These are phyloP conservation scores for Apis dorsata DNA, from an alignment of 1,140 invertebrate genomes.

Conservation along the genomic window DNA sequence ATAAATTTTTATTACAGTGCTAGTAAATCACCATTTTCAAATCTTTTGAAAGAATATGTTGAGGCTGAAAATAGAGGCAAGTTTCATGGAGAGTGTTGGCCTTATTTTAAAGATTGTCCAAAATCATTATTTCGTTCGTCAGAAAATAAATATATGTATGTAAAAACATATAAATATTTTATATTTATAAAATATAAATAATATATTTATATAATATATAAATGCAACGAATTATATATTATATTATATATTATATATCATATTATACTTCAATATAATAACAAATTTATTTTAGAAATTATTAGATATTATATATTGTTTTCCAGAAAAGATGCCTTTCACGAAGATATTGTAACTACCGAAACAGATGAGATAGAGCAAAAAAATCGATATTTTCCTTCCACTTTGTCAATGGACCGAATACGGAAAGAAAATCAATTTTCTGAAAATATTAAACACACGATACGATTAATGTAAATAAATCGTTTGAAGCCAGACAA, in stretches of 20 bases:
- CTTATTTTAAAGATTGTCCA: slow-evolving; percentile 90
- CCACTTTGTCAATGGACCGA: slow-evolving; percentile 20
- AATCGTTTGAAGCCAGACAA: background rate
- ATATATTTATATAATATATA: too few species aligned
- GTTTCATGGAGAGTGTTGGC: slow-evolving; percentile 89
- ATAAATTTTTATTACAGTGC: slow-evolving; percentile 81
- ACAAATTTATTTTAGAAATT: background rate
- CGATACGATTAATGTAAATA: slow-evolving; percentile 49
- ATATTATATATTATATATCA: too few species aligned
- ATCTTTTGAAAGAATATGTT: slow-evolving; percentile 87
- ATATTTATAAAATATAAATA: too few species aligned
- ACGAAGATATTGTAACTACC: slow-evolving; percentile 8
- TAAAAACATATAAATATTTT: slow-evolving; percentile 72
- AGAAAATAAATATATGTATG: slow-evolving; percentile 85
- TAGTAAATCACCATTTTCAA: slow-evolving; percentile 88
- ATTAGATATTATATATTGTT: background rate
- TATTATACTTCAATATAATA: too few species aligned
- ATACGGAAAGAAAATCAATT: background rate
- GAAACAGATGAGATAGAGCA: slow-evolving; percentile 9
- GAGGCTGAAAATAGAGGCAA: slow-evolving; percentile 89
- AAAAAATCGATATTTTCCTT: slow-evolving; percentile 24
- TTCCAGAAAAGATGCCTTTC: slow-evolving; percentile 61
- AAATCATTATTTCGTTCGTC: slow-evolving; percentile 87
- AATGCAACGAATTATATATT: background rate
- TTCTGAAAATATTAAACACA: slow-evolving; percentile 8